Conservation (phyloP, 2,888 invertebrate genomes). For the Glyphotaelius pellucidus region DNA sequence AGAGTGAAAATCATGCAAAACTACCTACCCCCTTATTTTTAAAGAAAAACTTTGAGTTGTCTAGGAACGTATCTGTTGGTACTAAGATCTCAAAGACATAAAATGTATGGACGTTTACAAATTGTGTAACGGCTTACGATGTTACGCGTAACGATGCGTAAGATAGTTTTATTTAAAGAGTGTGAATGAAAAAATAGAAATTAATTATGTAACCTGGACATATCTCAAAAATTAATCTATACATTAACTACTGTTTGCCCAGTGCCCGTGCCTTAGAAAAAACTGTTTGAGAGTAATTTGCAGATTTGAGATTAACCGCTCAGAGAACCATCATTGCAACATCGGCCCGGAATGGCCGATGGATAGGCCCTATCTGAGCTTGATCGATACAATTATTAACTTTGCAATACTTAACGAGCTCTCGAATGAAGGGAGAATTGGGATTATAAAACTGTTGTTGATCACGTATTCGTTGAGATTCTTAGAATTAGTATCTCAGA, state of each 20-base stretch:
- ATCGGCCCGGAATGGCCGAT: background rate
- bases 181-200: background rate
- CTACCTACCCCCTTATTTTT: no score
- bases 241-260: background rate
- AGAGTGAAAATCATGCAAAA: no score
- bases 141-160: background rate
- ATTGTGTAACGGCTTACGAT: background rate
- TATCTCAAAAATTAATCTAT: background rate
- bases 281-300: background rate
- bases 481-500: background rate
- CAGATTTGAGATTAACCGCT: constrained; percentile 4
- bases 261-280: constrained; percentile 1
- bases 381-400: constrained; percentile 54
- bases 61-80: no score
- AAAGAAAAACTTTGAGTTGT: no score
- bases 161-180: background rate
- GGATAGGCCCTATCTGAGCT: constrained; percentile 15
- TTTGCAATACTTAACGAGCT: constrained; percentile 52
- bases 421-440: constrained; percentile 46
- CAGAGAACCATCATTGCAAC: constrained; percentile 29
- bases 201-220: background rate
- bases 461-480: background rate
- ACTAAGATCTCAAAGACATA: no score
- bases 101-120: no score
- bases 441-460: background rate